Evolutionary conservation across 2,888 invertebrate species (phyloP).

Genomic region (Gisinianus flammeolus): DNA sequence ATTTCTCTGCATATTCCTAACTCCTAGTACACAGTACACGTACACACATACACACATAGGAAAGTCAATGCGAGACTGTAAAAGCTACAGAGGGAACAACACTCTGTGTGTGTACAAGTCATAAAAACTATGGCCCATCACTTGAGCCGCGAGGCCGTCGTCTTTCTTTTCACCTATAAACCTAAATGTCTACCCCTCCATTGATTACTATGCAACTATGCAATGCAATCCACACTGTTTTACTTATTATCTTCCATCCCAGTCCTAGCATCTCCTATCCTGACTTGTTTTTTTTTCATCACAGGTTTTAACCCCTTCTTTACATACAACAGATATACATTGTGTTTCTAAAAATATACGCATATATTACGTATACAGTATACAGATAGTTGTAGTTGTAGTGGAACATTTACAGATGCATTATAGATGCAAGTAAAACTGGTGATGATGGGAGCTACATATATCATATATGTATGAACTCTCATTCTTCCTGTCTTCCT

Average conservation of each 20-base stretch:
- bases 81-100: background rate
- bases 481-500: background rate
- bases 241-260: background rate
- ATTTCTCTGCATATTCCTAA: background rate
- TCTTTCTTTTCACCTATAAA: slow-evolving; percentile 53
- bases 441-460: too few species aligned
- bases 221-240: background rate
- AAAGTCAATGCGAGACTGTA: background rate
- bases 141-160: slow-evolving; percentile 24
- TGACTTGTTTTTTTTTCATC: too few species aligned
- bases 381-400: too few species aligned
- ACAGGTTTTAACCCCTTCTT: too few species aligned
- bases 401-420: too few species aligned
- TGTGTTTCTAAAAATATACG: too few species aligned
- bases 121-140: background rate
- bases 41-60: background rate
- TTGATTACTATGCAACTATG: slow-evolving; percentile 39
- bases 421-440: too few species aligned
- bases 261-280: too few species aligned
- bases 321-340: too few species aligned
- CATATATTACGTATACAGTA: too few species aligned
- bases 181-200: slow-evolving; percentile 56
- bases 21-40: background rate
- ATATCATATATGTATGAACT: too few species aligned
- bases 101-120: background rate